Evolutionary conservation across 2,797 vertebrate species (phyloP), one percentile per base, ranked within the genome.

Genomic region (Mycteria americana): DNA sequence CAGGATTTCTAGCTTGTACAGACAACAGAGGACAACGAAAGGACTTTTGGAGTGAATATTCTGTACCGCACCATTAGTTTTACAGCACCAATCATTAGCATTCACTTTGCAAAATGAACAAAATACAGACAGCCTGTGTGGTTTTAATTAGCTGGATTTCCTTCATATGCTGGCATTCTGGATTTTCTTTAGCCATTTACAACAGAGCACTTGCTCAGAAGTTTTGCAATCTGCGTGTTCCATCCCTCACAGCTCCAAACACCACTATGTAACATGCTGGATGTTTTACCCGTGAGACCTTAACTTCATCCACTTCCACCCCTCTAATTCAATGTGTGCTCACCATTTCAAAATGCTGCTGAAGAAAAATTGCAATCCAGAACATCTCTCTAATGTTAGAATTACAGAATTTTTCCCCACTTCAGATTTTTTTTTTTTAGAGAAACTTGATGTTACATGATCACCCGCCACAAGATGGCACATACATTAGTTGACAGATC

Each of bases 401-500:
- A 64, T 8, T 2, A n/a, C 23, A 25, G 6, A 11, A 22, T 68
- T 85, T 84, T 62, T 31, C 12, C 25, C 8, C 41, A 33, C 51
- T 68, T 45, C 23, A 27, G 17, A 5, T 8, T 31, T 33, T 64
- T 43, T 48, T 24, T 64, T 60, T 69, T 79, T 35, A 37, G 31
- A 54, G 37, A 69, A 84, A 39, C 30, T 63, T 13, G 11, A 28
- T 76, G 80, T 18, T 84, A 84, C 43, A 12, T 53, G 33, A 73
- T n/a, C 50, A 62, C 35, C 43, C 14, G 7, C 92, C 94, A 91
- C 72, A 63, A 95, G 89, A 91, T 80, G 87, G 96, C 94, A 85
- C 67, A 84, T n/a, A 62, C 10, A 8, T 22, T 9, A 51, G 31
- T 8, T 33, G 37, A 53, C 23, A 39, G 63, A 8, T 30, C n/a